These are phyloP conservation scores for Atractosteus spatula DNA, from an alignment of 2,113 vertebrate species.

Conservation along the genomic window DNA sequence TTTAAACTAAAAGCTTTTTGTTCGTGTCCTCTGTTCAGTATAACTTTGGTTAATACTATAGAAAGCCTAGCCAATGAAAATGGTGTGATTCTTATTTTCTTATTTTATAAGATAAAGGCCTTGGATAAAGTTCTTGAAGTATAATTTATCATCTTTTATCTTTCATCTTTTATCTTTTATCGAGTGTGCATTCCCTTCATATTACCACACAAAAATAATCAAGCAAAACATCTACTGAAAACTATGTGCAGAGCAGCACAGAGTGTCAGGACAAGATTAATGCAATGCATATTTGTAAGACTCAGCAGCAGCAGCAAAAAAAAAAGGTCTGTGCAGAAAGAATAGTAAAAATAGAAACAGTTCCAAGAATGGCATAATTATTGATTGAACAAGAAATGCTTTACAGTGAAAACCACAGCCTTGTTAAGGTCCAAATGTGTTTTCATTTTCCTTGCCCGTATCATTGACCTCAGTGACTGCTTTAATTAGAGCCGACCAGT, in stretches of 20 bases:
- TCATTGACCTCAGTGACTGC: background rate
- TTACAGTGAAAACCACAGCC: background rate
- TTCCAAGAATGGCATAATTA: too few species aligned
- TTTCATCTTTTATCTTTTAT: too few species aligned
- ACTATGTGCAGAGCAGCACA: background rate
- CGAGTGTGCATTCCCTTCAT: background rate
- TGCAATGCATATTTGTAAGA: background rate
- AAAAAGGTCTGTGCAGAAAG: background rate
- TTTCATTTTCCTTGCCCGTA: background rate
- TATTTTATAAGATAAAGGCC: background rate
- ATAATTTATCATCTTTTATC: conserved; percentile 4
- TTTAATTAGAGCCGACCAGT: background rate
- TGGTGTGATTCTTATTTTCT: background rate
- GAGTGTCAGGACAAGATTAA: background rate
- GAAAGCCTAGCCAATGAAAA: background rate
- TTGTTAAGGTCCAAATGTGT: background rate
- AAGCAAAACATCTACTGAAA: background rate
- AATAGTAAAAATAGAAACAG: too few species aligned
- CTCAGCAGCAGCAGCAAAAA: background rate
- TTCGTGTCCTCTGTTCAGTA: background rate
- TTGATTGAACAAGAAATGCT: background rate
- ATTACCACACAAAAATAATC: background rate
- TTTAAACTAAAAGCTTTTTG: background rate
- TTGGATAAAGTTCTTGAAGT: background rate
- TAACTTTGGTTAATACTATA: background rate